Percentiles rank a stretch among this genome's conserved stretches.
Conservation (phyloP, 2,888 invertebrate species). For the Pristionchus arcanus region DNA sequence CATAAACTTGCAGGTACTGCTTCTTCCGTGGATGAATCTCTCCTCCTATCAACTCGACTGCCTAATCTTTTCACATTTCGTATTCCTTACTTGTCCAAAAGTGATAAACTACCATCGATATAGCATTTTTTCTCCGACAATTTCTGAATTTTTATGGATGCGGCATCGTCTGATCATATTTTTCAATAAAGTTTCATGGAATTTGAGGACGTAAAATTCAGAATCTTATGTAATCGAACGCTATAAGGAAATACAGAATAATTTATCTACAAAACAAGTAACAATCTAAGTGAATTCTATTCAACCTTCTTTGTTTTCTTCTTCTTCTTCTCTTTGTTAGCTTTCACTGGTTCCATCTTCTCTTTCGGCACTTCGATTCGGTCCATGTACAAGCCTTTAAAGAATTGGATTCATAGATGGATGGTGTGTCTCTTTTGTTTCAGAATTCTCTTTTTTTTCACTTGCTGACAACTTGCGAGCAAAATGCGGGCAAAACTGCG, state of each 20-base stretch:
- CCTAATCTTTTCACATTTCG: conserved; percentile 36
- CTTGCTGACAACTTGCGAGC: no score
- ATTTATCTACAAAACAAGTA: not conserved
- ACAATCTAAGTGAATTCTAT: not conserved
- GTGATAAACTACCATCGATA: conserved; percentile 27
- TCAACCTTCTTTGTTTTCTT: conserved; percentile 2
- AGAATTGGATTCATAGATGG: not conserved
- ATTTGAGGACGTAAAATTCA: no score
- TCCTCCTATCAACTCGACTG: not conserved
- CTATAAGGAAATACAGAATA: not conserved
- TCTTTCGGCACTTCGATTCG: conserved; percentile 48
- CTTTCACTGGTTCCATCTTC: not conserved
- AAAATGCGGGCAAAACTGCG: no score
- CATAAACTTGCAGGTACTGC: conserved; percentile 46
- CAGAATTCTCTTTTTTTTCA: no score
- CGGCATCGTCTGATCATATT: no score
- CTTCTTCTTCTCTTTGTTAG: conserved; percentile 47
- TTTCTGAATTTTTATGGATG: not conserved
- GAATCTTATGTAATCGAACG: no score
- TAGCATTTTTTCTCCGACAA: not conserved
- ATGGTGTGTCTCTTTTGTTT: no score
- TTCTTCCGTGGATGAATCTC: conserved; percentile 56
- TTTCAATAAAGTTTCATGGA: no score
- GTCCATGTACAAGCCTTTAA: conserved; percentile 41
- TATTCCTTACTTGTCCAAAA: conserved; percentile 35